Evolutionary conservation across 2,113 vertebrate species (phyloP).

Genomic region (Megatriorchis doriae): DNA sequence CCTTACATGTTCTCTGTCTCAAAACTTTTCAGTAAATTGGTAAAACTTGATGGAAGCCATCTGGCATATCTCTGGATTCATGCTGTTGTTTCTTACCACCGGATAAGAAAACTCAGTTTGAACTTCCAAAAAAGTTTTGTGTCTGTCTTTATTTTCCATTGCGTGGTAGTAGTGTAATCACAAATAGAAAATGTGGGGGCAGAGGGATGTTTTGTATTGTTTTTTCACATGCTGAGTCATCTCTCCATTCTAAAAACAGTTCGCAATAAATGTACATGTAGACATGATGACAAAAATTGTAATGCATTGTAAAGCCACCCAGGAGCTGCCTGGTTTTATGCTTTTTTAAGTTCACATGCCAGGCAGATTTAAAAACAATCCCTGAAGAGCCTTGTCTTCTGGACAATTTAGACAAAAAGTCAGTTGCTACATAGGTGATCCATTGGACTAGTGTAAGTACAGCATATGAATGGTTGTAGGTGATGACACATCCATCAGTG

Average conservation of each 20-base stretch:
- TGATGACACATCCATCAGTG: background rate
- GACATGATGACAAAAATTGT: background rate
- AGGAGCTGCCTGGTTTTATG: background rate
- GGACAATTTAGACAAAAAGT: background rate
- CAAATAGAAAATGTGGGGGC: background rate
- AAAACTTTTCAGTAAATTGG: conserved; percentile 12
- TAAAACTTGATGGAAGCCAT: conserved; percentile 1
- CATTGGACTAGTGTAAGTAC: background rate
- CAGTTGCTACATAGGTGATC: background rate
- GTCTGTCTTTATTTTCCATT: background rate
- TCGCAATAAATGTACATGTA: background rate
- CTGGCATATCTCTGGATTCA: conserved; percentile 4
- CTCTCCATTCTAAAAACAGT: background rate
- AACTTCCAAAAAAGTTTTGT: background rate
- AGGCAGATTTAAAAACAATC: background rate
- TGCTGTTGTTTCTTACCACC: background rate
- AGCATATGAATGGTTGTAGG: background rate
- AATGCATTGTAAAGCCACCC: background rate
- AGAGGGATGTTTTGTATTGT: background rate
- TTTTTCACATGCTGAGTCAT: background rate
- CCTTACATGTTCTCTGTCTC: background rate
- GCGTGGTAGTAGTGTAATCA: background rate
- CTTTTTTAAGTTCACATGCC: background rate
- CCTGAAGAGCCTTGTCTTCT: background rate
- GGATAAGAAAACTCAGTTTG: background rate